Conservation (phyloP, 2,797 vertebrate species). For the Brotogeris chrysoptera region DNA sequence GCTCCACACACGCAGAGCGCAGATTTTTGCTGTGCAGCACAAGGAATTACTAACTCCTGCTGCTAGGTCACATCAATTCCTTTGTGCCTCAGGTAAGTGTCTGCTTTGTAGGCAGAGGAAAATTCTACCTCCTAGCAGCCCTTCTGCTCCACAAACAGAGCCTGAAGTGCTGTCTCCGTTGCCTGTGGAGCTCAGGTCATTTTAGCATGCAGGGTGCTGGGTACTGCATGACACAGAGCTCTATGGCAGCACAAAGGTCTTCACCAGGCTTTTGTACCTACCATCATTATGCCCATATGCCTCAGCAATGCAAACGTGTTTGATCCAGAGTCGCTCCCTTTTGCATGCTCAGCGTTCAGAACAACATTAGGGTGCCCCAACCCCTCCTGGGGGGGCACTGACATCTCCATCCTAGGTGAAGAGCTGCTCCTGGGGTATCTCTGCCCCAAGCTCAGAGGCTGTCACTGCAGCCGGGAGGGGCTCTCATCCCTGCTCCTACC, state of each 20-base stretch:
- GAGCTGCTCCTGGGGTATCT: accelerated
- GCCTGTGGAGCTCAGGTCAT: not conserved
- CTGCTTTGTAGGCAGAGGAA: not conserved
- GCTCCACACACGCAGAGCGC: not conserved
- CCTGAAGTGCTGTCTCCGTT: not conserved
- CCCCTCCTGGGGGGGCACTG: not conserved
- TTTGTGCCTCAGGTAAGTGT: not conserved
- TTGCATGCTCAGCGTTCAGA: not conserved
- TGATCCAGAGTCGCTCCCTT: not conserved
- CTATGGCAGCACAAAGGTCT: not conserved
- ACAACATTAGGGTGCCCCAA: accelerated
- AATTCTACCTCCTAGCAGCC: not conserved
- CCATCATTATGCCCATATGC: accelerated
- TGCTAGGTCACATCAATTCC: not conserved
- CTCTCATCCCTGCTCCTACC: not conserved
- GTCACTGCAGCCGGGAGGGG: not conserved
- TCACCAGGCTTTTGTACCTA: not conserved
- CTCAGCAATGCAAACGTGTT: not conserved
- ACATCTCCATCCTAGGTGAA: not conserved
- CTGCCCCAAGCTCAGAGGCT: not conserved
- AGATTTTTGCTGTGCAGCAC: not conserved
- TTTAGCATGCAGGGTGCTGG: not conserved
- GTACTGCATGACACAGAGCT: not conserved
- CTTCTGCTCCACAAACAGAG: not conserved
- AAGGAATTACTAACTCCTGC: not conserved